Evolutionary conservation across 2,888 invertebrate species (phyloP).

Genomic region (Drepanosiphum platanoidis): DNA sequence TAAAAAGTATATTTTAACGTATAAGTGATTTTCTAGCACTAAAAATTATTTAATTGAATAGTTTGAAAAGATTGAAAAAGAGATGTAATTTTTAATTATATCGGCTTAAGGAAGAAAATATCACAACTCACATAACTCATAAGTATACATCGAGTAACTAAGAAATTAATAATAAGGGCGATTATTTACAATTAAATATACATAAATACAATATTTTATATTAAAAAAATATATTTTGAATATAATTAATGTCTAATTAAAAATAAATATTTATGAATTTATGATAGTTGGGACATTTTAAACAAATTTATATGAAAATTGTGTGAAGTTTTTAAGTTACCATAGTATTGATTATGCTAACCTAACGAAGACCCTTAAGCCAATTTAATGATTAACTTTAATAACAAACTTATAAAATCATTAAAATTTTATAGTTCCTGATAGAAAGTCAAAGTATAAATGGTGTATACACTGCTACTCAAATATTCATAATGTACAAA

Average conservation of each 20-base stretch:
- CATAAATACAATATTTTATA: background rate
- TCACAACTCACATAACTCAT: no score
- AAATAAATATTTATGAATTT: no score
- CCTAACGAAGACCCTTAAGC: constrained; percentile 55
- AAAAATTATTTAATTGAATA: background rate
- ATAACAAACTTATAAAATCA: constrained; percentile 18
- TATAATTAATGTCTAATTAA: no score
- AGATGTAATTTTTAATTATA: no score
- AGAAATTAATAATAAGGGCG: no score
- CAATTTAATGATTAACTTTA: constrained; percentile 21
- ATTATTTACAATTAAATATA: no score
- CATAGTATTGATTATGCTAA: constrained; percentile 30
- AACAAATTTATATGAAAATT: background rate
- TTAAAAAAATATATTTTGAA: no score
- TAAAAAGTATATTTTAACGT: background rate
- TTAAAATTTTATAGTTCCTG: background rate
- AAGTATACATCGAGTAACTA: no score
- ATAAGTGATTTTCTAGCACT: background rate
- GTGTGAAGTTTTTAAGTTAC: constrained; percentile 25
- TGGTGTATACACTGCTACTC: background rate
- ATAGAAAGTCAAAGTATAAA: background rate
- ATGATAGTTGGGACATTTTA: no score
- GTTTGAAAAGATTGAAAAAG: background rate
- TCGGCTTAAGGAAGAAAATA: no score
- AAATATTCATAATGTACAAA: no score